A percentile compares a stretch with the other conserved stretches of the same genome.
phyloP scores from a whole-genome alignment of 2,113 vertebrate species.

The Cyanocitta stelleri region DNA sequence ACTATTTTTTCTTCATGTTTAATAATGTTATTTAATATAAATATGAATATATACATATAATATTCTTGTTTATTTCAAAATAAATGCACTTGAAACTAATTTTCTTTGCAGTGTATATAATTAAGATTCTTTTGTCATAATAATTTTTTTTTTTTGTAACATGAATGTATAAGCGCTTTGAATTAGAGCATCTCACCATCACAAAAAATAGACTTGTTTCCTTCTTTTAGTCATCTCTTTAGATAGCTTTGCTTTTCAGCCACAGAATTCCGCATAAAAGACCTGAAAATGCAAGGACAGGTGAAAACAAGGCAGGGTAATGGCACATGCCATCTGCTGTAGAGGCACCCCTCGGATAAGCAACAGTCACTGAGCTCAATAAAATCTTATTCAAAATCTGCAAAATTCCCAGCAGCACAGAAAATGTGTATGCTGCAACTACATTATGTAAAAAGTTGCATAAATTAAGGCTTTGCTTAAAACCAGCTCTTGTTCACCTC shows the following conservation, averaged over 20 bases:
- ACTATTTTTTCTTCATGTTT: constrained; percentile 48
- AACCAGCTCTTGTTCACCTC: background rate
- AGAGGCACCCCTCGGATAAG: background rate
- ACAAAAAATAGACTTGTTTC: background rate
- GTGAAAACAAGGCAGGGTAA: background rate
- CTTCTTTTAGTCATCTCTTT: background rate
- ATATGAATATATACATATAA: constrained; percentile 3
- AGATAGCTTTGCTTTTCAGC: background rate
- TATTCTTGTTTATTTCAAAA: constrained; percentile 36
- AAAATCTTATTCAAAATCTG: background rate
- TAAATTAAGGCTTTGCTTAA: background rate
- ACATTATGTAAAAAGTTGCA: background rate
- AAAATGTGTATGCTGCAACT: background rate
- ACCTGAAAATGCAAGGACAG: background rate
- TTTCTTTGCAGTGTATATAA: background rate
- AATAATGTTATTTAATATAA: constrained; percentile 50
- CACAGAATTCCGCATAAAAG: background rate
- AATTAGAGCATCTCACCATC: background rate
- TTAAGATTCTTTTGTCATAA: background rate
- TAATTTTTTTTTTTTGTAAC: background rate
- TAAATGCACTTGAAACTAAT: constrained; percentile 44
- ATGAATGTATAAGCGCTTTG: background rate
- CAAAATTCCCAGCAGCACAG: background rate
- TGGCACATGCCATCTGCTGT: constrained; percentile 8
- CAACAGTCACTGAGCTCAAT: background rate